These are phyloP conservation scores for Patella caerulea DNA, from an alignment of 2,888 invertebrate genomes.

Conservation along the genomic window DNA sequence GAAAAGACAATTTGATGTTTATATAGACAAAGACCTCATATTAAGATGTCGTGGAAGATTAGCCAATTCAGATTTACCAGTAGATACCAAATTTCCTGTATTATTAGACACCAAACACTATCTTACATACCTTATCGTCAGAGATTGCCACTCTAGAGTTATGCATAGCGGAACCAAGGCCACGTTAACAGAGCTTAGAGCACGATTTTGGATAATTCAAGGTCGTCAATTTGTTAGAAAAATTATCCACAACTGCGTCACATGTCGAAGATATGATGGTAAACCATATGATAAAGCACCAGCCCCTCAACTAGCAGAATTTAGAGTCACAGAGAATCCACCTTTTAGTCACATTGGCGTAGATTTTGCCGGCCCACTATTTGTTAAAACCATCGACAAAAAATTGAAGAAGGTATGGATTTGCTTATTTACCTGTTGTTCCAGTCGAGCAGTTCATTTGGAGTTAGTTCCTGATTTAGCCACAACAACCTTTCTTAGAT, in stretches of 20 bases:
- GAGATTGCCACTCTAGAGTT: neutral
- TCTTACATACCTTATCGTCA: neutral
- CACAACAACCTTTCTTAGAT: neutral
- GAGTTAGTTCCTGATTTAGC: neutral
- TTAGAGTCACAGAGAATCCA: neutral
- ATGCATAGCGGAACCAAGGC: neutral
- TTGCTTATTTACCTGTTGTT: neutral
- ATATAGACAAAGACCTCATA: neutral
- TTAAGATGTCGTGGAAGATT: conserved; percentile 4
- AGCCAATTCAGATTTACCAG: conserved; percentile 7
- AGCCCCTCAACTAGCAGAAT: neutral
- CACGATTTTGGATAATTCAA: neutral
- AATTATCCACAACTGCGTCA: neutral
- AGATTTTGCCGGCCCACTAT: neutral
- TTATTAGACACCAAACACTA: neutral
- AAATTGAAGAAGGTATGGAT: neutral
- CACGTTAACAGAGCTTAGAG: neutral
- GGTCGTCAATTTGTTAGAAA: neutral
- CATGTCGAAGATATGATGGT: neutral
- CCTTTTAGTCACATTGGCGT: neutral
- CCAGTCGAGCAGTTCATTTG: neutral
- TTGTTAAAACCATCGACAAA: neutral
- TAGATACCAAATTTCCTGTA: neutral
- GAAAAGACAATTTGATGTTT: neutral
- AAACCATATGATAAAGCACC: conserved; percentile 1